Conservation (phyloP, 2,888 invertebrate genomes). For the Eilema griseolum region DNA sequence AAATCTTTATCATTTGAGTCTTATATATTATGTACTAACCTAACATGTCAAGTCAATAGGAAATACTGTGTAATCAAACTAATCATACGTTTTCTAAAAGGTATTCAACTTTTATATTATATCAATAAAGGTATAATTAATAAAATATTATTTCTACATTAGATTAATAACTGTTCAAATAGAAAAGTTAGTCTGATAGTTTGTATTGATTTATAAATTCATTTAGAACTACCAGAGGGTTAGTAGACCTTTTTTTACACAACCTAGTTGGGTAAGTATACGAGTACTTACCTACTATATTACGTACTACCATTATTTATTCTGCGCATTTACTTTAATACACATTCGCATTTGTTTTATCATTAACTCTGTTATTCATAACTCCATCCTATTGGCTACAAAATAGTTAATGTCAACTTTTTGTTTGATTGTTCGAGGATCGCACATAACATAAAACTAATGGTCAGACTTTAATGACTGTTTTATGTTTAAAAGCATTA, state of each 20-base stretch:
- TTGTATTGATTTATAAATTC: background rate
- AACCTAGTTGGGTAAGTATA: background rate
- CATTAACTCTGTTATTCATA: background rate
- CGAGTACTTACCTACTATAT: background rate
- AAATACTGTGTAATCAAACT: no score
- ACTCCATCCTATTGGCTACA: background rate
- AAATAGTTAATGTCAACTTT: background rate
- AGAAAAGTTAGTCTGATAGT: no score
- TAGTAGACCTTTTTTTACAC: background rate
- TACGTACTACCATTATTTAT: no score
- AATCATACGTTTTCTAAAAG: no score
- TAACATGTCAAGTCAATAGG: no score
- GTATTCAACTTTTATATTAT: no score
- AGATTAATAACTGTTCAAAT: no score
- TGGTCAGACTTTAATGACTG: background rate
- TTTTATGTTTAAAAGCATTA: background rate
- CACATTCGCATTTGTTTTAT: background rate
- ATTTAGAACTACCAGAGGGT: background rate
- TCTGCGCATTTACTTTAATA: background rate
- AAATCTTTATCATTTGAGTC: background rate
- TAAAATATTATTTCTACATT: no score
- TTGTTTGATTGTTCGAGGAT: constrained; percentile 1
- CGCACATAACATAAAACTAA: constrained; percentile 1
- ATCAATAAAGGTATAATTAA: no score
- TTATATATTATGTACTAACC: background rate